These are phyloP conservation scores for Cheiracanthium punctorium DNA, from an alignment of 2,888 invertebrate species.

Conservation along the genomic window DNA sequence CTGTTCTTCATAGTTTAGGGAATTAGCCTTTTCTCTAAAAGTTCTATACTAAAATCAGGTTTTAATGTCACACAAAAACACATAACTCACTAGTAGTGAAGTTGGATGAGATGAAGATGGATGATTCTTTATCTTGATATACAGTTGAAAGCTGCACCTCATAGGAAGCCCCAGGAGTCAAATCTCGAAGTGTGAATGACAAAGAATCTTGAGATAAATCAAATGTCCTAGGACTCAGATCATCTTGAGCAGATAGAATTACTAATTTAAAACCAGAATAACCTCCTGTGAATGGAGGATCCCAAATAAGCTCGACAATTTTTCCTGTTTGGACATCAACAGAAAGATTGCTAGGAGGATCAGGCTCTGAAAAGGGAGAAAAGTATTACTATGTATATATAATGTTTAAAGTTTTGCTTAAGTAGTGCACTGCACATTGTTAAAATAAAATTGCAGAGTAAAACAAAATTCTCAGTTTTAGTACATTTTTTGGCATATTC, in stretches of 20 bases:
- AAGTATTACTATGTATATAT: too few species aligned
- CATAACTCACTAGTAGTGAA: constrained; percentile 84
- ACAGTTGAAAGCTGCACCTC: constrained; percentile 93
- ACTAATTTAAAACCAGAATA: constrained; percentile 88
- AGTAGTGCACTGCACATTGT: too few species aligned
- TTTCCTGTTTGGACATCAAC: constrained; percentile 89
- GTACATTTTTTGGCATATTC: too few species aligned
- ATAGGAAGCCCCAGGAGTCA: constrained; percentile 92
- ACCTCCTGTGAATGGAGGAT: constrained; percentile 88
- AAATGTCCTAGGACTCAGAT: constrained; percentile 81
- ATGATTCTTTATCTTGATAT: constrained; percentile 87
- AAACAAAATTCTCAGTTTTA: too few species aligned
- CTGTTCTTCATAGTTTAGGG: too few species aligned
- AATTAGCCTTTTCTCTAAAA: too few species aligned
- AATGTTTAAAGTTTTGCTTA: too few species aligned
- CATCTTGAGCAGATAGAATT: constrained; percentile 80
- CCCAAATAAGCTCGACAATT: constrained; percentile 89
- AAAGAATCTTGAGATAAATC: constrained; percentile 79
- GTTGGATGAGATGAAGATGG: constrained; percentile 85
- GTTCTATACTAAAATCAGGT: too few species aligned
- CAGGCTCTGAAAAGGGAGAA: constrained; percentile 84
- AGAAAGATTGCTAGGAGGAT: constrained; percentile 92
- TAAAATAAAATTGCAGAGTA: too few species aligned
- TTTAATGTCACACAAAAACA: neutral
- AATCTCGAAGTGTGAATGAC: constrained; percentile 85